Base-by-base conservation (phyloP, 2,113 vertebrate species). In the Phocoena sinus region DNA sequence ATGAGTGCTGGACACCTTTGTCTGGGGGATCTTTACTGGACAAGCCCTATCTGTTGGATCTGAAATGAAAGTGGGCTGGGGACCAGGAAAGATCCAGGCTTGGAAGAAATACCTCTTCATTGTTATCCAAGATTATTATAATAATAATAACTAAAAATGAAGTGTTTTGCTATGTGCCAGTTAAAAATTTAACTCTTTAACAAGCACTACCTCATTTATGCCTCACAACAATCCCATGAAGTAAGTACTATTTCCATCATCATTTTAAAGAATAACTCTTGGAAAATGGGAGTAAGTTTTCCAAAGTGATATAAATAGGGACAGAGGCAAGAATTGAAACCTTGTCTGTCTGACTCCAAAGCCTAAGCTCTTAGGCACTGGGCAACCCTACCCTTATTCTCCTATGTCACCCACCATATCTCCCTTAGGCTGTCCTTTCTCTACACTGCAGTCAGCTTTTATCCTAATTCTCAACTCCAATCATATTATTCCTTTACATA, bases 201-300 rank as follows among this genome's bases (percentile, higher is more conserved):
- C 9, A 31, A 62, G 17, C 47, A n/a, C 81, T 50, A 92, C 82
- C 20, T 38, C 63, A 56, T n/a, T 60, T 67, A 56, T 73, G 70
- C 47, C 38, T 93, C 53, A 50, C 17, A 92, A 63, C 8, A 96
- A 71, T 68, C 12, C 23, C 38, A 26, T 31, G 47, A 87, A 26
- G 25, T 60, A 70, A 67, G 6, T 73, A 65, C 18, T 65, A n/a
- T 73, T 89, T n/a, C 70, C 9, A 67, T 31, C 13, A 62, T n/a
- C 25, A 36, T 53, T 89, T 92, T 83, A 44, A 94, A 89, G 33
- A 91, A 21, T 23, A 73, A 2, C 31, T 53, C 62, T 90, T 79
- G 41, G 7, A 82, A 73, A 97, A 82, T 36, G 33, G 71, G 73
- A 68, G 13, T 63, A 38, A 83, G 68, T 73, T 86, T 81, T 36